Evolutionary conservation across 2,888 invertebrate species (phyloP).

Genomic region (Hipparchia semele): DNA sequence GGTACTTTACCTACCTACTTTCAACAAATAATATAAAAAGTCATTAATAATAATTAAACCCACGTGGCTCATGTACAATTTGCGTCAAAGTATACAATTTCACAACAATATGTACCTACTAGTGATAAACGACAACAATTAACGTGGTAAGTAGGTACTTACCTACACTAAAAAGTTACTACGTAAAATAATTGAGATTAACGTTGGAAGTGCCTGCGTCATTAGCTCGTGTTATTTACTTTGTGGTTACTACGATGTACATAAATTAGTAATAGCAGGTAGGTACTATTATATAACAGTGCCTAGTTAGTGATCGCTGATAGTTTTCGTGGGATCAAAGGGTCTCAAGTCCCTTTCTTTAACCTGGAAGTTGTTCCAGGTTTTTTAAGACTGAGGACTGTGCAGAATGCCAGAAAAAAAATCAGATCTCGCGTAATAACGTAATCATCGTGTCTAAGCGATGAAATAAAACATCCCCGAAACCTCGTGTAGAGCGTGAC

Average conservation of each 20-base stretch:
- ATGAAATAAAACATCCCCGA: no score
- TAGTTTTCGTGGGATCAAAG: no score
- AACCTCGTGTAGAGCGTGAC: no score
- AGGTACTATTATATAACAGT: no score
- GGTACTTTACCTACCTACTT: no score
- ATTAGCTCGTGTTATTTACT: background rate
- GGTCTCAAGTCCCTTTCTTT: no score
- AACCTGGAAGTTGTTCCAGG: no score
- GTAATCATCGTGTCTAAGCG: no score
- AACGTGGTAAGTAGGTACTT: background rate
- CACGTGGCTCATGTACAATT: background rate
- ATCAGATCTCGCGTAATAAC: no score
- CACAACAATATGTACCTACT: background rate
- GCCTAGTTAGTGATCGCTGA: background rate
- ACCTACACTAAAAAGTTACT: background rate
- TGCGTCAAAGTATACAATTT: conserved; percentile 4
- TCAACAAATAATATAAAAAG: background rate
- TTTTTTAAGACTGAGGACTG: no score
- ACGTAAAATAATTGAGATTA: background rate
- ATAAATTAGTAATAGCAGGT: background rate
- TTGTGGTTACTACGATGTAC: background rate
- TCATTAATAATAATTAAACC: background rate
- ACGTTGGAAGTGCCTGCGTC: background rate
- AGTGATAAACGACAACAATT: background rate
- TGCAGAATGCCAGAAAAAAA: no score